These are phyloP conservation scores for Pantherophis vulpinus DNA, from an alignment of 2,797 vertebrate species.

Conservation along the genomic window DNA sequence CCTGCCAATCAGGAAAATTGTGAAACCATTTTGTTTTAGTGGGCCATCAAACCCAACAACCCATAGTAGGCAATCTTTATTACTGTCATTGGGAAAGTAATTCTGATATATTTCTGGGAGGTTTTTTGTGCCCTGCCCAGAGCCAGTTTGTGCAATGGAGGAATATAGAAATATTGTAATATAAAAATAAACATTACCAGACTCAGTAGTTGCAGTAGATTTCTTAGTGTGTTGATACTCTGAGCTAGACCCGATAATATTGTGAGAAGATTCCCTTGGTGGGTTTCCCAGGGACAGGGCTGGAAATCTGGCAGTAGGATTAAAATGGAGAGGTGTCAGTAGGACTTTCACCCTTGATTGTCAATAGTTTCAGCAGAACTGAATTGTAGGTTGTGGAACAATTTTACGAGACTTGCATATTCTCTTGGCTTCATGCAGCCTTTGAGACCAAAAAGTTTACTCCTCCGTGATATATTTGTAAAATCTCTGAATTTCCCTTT, in stretches of 20 bases:
- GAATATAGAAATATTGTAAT: background rate
- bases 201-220: background rate
- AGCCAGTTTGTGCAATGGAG: background rate
- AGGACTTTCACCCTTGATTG: background rate
- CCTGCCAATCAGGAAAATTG: background rate
- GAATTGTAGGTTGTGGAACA: background rate
- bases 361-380: background rate
- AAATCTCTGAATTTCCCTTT: slow-evolving; percentile 26
- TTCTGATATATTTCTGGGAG: background rate
- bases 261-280: background rate
- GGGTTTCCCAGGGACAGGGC: background rate
- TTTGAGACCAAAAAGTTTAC: background rate
- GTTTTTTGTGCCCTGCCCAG: background rate
- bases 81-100: background rate
- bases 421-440: background rate
- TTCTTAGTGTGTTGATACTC: background rate
- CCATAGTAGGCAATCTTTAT: background rate
- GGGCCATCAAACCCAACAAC: background rate
- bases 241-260: background rate
- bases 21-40: background rate
- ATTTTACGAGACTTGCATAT: background rate
- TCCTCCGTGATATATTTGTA: slow-evolving; percentile 31
- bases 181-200: background rate
- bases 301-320: background rate
- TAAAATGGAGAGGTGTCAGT: background rate